Percentiles rank a stretch among this genome's conserved stretches.
phyloP scores from a whole-genome alignment of 1,140 invertebrate genomes.

The Pseudomyrmex pallidus region DNA sequence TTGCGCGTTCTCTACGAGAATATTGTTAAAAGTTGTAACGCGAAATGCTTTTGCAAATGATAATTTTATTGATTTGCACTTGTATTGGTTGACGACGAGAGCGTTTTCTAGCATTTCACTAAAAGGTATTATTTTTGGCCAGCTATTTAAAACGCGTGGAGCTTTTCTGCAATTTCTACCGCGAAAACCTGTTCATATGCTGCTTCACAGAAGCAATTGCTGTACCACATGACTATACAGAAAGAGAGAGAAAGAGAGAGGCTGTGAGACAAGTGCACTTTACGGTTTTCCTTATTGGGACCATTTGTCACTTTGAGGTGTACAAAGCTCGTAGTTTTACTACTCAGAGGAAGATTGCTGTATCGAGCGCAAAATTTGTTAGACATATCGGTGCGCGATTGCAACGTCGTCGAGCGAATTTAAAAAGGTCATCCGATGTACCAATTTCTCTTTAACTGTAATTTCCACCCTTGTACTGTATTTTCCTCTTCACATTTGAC shows the following conservation, averaged over 20 bases:
- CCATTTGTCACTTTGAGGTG: conserved; percentile 36
- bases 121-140: neutral
- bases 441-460: neutral
- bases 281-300: conserved; percentile 51
- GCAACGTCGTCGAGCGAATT: conserved; percentile 19
- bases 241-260: too few species aligned
- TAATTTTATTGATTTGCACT: neutral
- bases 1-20: neutral
- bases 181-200: neutral
- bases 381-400: conserved; percentile 11
- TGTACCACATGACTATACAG: neutral
- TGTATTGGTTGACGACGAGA: neutral
- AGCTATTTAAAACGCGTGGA: neutral
- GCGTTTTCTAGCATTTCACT: neutral
- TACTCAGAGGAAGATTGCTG: conserved; percentile 42
- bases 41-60: neutral
- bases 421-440: neutral
- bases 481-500: neutral
- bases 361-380: conserved; percentile 26
- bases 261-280: conserved; percentile 17
- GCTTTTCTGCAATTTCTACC: neutral
- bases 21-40: neutral
- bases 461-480: too few species aligned
- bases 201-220: conserved; percentile 6
- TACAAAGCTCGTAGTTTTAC: conserved; percentile 40